These are phyloP conservation scores for Thamnaconus septentrionalis DNA, from an alignment of 2,113 vertebrate genomes.

Conservation along the genomic window DNA sequence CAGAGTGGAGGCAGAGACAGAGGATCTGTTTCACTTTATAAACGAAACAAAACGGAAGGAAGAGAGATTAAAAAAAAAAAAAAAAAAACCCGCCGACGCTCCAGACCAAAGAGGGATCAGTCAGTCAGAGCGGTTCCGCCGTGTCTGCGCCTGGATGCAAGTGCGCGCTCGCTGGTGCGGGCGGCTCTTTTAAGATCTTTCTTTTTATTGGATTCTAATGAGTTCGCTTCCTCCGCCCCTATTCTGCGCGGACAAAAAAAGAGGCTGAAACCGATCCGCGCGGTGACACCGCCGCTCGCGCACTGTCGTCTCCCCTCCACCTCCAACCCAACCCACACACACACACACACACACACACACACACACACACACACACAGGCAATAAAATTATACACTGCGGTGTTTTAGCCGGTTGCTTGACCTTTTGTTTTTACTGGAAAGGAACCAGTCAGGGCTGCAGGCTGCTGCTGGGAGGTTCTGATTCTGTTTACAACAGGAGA, in stretches of 20 bases:
- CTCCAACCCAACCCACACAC: conserved; percentile 58
- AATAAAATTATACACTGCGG: conserved; percentile 70
- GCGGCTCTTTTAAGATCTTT: conserved; percentile 70
- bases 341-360: conserved; percentile 48
- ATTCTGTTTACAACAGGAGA: not conserved
- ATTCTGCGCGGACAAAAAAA: conserved; percentile 73
- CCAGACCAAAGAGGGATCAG: conserved; percentile 1
- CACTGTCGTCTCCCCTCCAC: conserved; percentile 66
- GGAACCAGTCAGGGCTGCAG: conserved; percentile 8
- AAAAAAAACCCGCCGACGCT: conserved; percentile 23
- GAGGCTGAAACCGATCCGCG: conserved; percentile 66
- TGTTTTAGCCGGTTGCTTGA: conserved; percentile 67
- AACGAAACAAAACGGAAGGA: too few species aligned
- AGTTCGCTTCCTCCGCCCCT: conserved; percentile 77
- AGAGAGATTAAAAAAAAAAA: not conserved
- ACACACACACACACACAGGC: conserved; percentile 44
- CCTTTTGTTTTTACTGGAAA: conserved; percentile 48
- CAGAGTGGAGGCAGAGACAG: too few species aligned
- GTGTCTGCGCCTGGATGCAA: conserved; percentile 49
- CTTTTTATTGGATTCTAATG: conserved; percentile 80
- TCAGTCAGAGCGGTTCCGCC: conserved; percentile 41
- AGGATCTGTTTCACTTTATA: too few species aligned
- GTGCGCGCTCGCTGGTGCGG: conserved; percentile 54
- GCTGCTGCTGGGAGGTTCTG: conserved; percentile 19
- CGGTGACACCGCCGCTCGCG: conserved; percentile 48